phyloP scores from a whole-genome alignment of 2,888 invertebrate genomes.

The Himalopsyche kuldschensis region DNA sequence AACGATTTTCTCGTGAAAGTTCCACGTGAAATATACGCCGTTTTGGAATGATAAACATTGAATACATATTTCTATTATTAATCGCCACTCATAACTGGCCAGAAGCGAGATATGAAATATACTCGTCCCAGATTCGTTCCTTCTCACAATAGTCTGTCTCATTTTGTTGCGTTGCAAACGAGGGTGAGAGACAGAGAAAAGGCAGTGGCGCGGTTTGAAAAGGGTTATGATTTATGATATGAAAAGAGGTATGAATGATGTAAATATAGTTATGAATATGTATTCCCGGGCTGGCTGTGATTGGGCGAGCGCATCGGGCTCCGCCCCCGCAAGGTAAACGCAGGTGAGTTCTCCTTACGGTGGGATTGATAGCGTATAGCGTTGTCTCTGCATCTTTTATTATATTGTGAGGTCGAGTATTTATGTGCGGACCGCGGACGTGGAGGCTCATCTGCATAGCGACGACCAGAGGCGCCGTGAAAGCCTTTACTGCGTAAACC shows the following conservation, averaged over 20 bases:
- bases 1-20: not conserved
- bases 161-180: not conserved
- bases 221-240: slow-evolving; percentile 62
- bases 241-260: slow-evolving; percentile 50
- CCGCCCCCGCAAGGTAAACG: slow-evolving; percentile 24
- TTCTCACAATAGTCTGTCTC: not conserved
- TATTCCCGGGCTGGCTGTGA: slow-evolving; percentile 53
- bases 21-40: not conserved
- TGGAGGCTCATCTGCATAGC: slow-evolving; percentile 24
- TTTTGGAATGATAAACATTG: not conserved
- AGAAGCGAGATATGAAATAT: slow-evolving; percentile 20
- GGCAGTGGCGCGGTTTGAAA: slow-evolving; percentile 10
- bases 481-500: not conserved
- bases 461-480: not conserved
- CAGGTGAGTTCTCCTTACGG: slow-evolving; percentile 21
- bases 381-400: slow-evolving; percentile 24
- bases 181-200: slow-evolving; percentile 2
- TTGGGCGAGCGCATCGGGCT: slow-evolving; percentile 56
- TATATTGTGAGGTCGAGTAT: slow-evolving; percentile 25
- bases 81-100: slow-evolving; percentile 30
- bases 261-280: slow-evolving; percentile 64
- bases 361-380: slow-evolving; percentile 22
- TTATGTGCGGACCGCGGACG: slow-evolving; percentile 9
- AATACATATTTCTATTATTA: slow-evolving; percentile 35
- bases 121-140: not conserved